phyloP scores from a whole-genome alignment of 2,888 invertebrate genomes.

The Masnerella sp. region DNA sequence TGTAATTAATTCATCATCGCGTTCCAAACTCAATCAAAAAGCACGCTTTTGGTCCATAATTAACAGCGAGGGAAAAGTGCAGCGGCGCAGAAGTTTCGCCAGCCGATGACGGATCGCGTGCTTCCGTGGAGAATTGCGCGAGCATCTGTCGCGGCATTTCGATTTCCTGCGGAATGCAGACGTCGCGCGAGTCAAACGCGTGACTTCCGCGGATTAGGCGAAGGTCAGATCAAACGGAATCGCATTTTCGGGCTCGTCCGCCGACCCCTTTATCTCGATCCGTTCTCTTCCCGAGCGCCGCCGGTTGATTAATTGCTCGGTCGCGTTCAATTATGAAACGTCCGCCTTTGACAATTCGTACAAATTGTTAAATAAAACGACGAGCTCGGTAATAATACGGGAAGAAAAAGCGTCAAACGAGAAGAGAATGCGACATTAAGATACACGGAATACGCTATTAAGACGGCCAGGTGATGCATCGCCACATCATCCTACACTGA shows the following conservation, averaged over 20 bases:
- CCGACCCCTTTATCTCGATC: neutral
- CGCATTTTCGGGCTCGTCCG: slow-evolving; percentile 2
- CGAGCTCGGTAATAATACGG: slow-evolving; percentile 14
- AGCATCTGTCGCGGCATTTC: slow-evolving; percentile 53
- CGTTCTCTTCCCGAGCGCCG: too few relatives aligned
- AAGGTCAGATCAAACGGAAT: slow-evolving; percentile 21
- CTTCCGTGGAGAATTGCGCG: slow-evolving; percentile 51
- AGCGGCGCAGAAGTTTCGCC: too few relatives aligned
- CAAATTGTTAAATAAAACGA: slow-evolving; percentile 7
- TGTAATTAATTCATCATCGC: too few relatives aligned
- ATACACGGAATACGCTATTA: slow-evolving; percentile 42
- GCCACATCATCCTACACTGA: slow-evolving; percentile 40
- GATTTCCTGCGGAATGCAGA: slow-evolving; percentile 52
- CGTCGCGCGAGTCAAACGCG: slow-evolving; percentile 27
- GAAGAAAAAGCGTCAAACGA: slow-evolving; percentile 33
- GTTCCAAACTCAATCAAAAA: too few relatives aligned
- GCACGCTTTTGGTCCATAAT: too few relatives aligned
- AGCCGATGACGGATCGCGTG: slow-evolving; percentile 55
- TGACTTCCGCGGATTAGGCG: slow-evolving; percentile 46
- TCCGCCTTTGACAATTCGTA: neutral
- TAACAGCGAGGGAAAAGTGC: too few relatives aligned
- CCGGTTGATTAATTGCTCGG: neutral
- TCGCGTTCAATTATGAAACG: neutral
- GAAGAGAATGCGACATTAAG: slow-evolving; percentile 42
- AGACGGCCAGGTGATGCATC: slow-evolving; percentile 41